These are phyloP conservation scores for Acanthaster planci DNA, from an alignment of 35 echinoderm and acorn worm genomes.

Conservation along the genomic window DNA sequence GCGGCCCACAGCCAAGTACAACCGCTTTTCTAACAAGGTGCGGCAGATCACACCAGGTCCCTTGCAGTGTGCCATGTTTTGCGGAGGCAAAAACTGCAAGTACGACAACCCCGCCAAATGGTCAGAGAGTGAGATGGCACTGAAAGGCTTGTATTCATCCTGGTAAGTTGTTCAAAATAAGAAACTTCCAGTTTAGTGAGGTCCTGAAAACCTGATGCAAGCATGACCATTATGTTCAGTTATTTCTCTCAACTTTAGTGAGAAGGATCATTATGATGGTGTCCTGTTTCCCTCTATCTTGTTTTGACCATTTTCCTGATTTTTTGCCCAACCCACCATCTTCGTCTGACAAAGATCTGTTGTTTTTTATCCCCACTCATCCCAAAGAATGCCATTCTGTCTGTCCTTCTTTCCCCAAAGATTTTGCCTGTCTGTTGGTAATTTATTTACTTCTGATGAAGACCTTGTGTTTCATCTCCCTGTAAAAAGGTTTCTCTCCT, in stretches of 20 bases:
- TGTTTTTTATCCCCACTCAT: no score
- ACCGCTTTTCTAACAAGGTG: slow-evolving; percentile 64
- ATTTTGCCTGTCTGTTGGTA: no score
- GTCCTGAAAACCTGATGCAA: background rate
- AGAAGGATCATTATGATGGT: no score
- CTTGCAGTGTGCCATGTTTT: slow-evolving; percentile 87
- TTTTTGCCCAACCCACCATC: no score
- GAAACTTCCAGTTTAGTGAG: background rate
- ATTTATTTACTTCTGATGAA: no score
- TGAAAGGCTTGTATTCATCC: slow-evolving; percentile 86
- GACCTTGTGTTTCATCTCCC: no score
- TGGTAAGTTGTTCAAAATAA: slow-evolving; percentile 54
- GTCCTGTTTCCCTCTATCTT: no score
- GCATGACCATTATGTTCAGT: background rate
- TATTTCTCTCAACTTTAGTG: background rate
- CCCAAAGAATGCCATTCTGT: no score
- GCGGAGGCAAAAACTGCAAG: slow-evolving; percentile 97
- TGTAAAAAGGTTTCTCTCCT: no score
- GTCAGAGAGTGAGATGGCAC: slow-evolving; percentile 73
- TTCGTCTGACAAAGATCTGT: no score
- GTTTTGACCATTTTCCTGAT: no score
- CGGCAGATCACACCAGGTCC: slow-evolving; percentile 74
- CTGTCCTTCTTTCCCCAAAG: no score
- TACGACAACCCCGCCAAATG: slow-evolving; percentile 78
- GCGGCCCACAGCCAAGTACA: slow-evolving; percentile 82